Percentiles rank a stretch among this genome's conserved stretches.
These are phyloP conservation scores for Aphyosemion australe DNA, from an alignment of 2,113 vertebrate genomes.

Conservation along the genomic window DNA sequence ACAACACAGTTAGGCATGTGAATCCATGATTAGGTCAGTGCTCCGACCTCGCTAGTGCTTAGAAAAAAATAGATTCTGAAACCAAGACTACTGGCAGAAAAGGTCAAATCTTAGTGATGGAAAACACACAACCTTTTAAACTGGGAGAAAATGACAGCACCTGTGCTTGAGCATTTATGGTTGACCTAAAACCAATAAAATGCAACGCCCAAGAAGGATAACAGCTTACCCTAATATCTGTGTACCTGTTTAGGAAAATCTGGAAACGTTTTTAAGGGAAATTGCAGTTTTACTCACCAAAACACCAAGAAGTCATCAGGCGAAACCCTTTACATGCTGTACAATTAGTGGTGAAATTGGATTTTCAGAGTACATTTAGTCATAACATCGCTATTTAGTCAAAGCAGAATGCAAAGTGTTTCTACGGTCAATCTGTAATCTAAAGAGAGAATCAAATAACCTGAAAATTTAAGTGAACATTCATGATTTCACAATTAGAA, in stretches of 20 bases:
- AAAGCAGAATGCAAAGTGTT: constrained; percentile 4
- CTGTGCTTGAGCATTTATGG: constrained; percentile 23
- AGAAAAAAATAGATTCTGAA: constrained; percentile 39
- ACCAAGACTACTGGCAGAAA: constrained; percentile 30
- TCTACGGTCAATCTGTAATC: background rate
- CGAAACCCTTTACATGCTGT: constrained; percentile 5
- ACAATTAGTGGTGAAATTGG: constrained; percentile 53
- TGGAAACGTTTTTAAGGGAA: constrained; percentile 40
- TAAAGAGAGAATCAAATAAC: background rate
- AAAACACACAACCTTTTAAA: constrained; percentile 27
- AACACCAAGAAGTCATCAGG: constrained; percentile 26
- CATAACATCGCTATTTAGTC: constrained; percentile 23
- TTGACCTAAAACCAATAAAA: constrained; percentile 15
- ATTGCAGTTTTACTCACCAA: constrained; percentile 32
- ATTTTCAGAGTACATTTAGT: constrained; percentile 37
- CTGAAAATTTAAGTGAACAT: background rate
- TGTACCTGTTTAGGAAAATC: constrained; percentile 27
- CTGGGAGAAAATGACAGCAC: constrained; percentile 39
- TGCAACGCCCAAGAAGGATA: constrained; percentile 13
- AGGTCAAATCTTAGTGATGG: constrained; percentile 42
- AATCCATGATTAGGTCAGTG: constrained; percentile 26
- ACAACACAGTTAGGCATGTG: background rate
- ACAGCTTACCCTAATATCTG: constrained; percentile 24
- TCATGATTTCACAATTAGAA: background rate
- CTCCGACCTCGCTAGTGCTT: constrained; percentile 31